A percentile compares a stretch with the other conserved stretches of the same genome.
Conservation (phyloP, 2,797 vertebrate genomes). For the Helicolenus hilgendorfi region DNA sequence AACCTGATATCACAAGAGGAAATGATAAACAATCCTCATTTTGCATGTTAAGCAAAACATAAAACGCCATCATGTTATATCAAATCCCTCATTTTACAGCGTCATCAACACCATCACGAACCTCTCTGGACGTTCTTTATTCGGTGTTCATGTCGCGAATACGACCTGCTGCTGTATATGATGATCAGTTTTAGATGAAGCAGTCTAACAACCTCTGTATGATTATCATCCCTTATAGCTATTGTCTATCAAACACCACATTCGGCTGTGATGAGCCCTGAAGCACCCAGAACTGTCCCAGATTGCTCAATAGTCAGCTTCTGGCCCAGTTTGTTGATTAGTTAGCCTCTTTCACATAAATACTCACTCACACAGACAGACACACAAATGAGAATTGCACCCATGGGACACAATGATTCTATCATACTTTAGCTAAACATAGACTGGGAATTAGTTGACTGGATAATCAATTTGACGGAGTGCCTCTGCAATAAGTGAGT, state of each 20-base stretch:
- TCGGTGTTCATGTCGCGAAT: not conserved
- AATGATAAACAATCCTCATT: not conserved
- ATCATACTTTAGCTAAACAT: slow-evolving; percentile 90
- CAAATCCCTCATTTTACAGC: slow-evolving; percentile 1
- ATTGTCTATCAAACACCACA: slow-evolving; percentile 60
- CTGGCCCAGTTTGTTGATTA: slow-evolving; percentile 84
- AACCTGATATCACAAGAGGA: not conserved
- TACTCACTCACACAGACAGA: slow-evolving; percentile 87
- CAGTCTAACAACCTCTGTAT: slow-evolving; percentile 35
- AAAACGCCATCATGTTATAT: not conserved
- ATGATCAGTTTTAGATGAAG: slow-evolving; percentile 29
- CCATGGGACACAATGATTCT: slow-evolving; percentile 86
- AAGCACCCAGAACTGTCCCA: slow-evolving; percentile 73
- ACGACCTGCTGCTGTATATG: slow-evolving; percentile 1
- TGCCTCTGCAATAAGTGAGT: slow-evolving; percentile 81
- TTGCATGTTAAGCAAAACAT: not conserved
- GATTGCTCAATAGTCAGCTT: slow-evolving; percentile 80
- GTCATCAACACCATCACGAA: slow-evolving; percentile 5
- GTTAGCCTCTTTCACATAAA: slow-evolving; percentile 84
- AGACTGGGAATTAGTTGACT: slow-evolving; percentile 89
- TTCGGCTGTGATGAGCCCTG: slow-evolving; percentile 63
- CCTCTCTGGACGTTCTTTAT: slow-evolving; percentile 1
- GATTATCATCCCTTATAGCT: slow-evolving; percentile 49
- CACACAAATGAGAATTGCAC: slow-evolving; percentile 88
- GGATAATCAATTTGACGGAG: slow-evolving; percentile 87